These are phyloP conservation scores for Rhynchomys soricoides DNA, from an alignment of 2,113 vertebrate species.

Conservation along the genomic window DNA sequence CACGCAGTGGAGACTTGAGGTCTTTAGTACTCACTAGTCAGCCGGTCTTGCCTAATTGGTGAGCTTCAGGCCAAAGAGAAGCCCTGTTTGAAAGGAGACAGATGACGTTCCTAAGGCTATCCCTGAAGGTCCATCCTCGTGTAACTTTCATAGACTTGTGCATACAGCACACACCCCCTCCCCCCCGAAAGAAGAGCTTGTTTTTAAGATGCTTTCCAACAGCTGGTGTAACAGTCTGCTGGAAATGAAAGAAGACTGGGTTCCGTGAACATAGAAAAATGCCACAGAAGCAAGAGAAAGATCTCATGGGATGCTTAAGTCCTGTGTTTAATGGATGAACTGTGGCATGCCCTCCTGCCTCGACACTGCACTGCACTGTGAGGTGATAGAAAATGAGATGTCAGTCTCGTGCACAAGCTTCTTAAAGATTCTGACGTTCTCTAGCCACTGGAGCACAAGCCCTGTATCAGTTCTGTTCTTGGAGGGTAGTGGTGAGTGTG, in stretches of 20 bases:
- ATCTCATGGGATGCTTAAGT: not conserved
- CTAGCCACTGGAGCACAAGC: not conserved
- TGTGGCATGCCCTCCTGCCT: not conserved
- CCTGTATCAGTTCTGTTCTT: not conserved
- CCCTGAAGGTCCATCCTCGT: not conserved
- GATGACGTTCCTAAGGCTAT: not conserved
- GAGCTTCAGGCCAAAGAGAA: not conserved
- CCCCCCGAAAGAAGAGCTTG: not conserved
- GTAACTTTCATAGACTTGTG: not conserved
- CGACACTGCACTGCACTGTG: not conserved
- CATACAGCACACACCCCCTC: too few relatives aligned
- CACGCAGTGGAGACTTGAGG: not conserved
- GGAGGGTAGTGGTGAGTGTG: rapidly evolving
- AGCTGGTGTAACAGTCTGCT: not conserved
- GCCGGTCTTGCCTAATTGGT: not conserved
- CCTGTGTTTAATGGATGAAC: not conserved
- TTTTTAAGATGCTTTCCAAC: not conserved
- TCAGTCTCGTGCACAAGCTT: not conserved
- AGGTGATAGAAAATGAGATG: not conserved
- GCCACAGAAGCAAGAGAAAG: not conserved
- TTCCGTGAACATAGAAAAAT: not conserved
- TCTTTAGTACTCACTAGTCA: not conserved
- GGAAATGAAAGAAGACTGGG: not conserved
- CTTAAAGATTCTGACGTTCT: not conserved
- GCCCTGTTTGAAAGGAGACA: not conserved